Conservation (phyloP, 2,888 invertebrate genomes). For the Tryphoninae sp. region DNA sequence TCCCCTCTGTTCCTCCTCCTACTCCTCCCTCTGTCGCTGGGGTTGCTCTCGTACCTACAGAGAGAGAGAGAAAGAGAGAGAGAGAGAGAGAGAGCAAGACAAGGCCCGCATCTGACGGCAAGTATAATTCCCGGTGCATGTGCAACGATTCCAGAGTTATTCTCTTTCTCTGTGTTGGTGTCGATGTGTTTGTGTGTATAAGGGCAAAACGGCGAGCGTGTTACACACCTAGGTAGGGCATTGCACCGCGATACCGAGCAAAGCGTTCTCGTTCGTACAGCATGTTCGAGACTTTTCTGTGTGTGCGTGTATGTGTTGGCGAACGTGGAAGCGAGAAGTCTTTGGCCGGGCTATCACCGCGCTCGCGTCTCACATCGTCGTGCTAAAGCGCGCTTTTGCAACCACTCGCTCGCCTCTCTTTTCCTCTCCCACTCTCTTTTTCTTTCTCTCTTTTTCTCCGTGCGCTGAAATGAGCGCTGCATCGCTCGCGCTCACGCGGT, state of each 20-base stretch:
- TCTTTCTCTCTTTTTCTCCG: slow-evolving; percentile 34
- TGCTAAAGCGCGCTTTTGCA: slow-evolving; percentile 49
- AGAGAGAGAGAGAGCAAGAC: slow-evolving; percentile 57
- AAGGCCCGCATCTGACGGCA: slow-evolving; percentile 32
- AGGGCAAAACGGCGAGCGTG: slow-evolving; percentile 77
- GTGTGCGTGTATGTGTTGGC: slow-evolving; percentile 29
- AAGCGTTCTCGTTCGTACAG: slow-evolving; percentile 45
- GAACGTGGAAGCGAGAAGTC: slow-evolving; percentile 67
- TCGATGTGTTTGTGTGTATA: slow-evolving; percentile 55
- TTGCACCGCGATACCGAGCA: slow-evolving; percentile 75
- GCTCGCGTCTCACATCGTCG: slow-evolving; percentile 69
- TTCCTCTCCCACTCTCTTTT: slow-evolving; percentile 53
- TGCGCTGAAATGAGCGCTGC: slow-evolving; percentile 70
- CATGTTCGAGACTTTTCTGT: slow-evolving; percentile 17
- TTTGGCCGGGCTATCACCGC: slow-evolving; percentile 77
- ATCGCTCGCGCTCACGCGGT: slow-evolving; percentile 63
- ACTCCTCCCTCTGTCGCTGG: slow-evolving; percentile 45
- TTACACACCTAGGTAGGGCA: slow-evolving; percentile 79
- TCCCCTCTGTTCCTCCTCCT: slow-evolving; percentile 8
- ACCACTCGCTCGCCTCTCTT: slow-evolving; percentile 27
- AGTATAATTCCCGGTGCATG: slow-evolving; percentile 62
- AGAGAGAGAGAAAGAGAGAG: slow-evolving; percentile 42
- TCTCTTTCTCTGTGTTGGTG: slow-evolving; percentile 40
- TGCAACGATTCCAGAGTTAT: slow-evolving; percentile 59
- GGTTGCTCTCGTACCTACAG: background rate